phyloP scores from a whole-genome alignment of 2,113 vertebrate genomes.

The Ptychochromis oligacanthus region DNA sequence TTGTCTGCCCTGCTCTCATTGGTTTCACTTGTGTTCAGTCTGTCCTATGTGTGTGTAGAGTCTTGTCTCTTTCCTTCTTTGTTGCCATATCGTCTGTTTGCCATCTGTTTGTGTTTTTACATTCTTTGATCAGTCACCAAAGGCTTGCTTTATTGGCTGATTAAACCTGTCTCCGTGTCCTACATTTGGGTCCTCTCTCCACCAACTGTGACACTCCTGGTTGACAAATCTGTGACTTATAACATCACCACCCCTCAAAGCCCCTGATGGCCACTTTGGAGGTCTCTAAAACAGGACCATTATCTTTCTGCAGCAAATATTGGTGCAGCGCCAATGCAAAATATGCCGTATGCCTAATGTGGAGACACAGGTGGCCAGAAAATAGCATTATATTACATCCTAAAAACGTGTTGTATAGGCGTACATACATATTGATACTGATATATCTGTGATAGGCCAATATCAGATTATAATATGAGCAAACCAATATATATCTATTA shows the following conservation, averaged over 20 bases:
- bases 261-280: neutral
- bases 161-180: neutral
- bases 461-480: neutral
- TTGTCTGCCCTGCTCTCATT: neutral
- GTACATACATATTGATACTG: neutral
- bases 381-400: neutral
- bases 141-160: neutral
- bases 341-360: neutral
- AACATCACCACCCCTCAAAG: neutral
- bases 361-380: neutral
- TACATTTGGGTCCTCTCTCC: neutral
- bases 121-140: neutral
- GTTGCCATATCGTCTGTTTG: neutral
- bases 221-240: neutral
- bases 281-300: neutral
- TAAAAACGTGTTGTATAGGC: neutral
- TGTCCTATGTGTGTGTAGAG: neutral
- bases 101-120: accelerated
- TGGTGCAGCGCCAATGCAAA: neutral
- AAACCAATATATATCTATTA: neutral
- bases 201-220: neutral
- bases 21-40: neutral
- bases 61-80: neutral
- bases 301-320: neutral
- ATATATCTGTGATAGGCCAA: neutral